These are phyloP conservation scores for Cydia fagiglandana DNA, from an alignment of 1,140 invertebrate species.

Conservation along the genomic window DNA sequence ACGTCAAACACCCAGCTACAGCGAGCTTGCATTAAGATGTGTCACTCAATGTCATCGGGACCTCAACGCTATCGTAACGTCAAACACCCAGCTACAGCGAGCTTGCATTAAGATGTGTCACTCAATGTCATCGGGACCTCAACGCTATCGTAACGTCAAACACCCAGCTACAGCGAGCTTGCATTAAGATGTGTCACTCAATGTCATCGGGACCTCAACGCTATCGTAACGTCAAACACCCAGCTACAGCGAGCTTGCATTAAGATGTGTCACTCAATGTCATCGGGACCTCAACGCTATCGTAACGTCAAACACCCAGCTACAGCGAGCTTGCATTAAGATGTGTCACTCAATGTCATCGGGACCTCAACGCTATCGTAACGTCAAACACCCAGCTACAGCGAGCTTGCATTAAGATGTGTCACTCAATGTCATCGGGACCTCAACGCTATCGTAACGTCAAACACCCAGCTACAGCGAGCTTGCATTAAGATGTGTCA, in stretches of 20 bases:
- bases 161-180: too few relatives aligned
- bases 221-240: too few relatives aligned
- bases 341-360: background rate
- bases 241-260: background rate
- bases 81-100: background rate
- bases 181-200: too few relatives aligned
- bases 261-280: background rate
- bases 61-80: too few relatives aligned
- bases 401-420: background rate
- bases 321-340: too few relatives aligned
- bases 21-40: too few relatives aligned
- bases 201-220: background rate
- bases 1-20: background rate
- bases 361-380: constrained; percentile 4
- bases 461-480: background rate
- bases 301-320: background rate
- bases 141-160: background rate
- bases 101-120: background rate
- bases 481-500: background rate
- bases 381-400: background rate
- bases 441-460: too few relatives aligned
- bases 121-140: too few relatives aligned
- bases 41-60: too few relatives aligned
- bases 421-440: background rate
- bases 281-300: too few relatives aligned